These are phyloP conservation scores for Hydrozoanthus gracilis DNA, from an alignment of 92 coral and sea anemone genomes.

Conservation along the genomic window DNA sequence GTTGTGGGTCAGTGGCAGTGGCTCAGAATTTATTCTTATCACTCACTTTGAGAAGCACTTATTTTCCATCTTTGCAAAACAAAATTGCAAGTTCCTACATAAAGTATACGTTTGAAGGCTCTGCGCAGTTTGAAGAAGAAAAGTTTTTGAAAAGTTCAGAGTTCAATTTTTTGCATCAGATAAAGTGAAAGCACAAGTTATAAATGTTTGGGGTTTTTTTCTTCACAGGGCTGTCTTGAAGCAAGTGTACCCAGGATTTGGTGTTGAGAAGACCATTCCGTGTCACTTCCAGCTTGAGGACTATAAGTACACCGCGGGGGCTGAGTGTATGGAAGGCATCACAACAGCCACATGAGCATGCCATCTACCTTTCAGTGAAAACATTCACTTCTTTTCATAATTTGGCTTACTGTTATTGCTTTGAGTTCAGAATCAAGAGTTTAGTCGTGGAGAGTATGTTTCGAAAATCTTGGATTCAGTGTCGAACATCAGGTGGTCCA, in stretches of 20 bases:
- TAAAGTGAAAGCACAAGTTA: neutral
- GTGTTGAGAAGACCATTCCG: slow-evolving; percentile 31
- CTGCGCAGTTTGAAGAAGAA: neutral
- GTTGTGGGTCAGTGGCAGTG: too few species aligned
- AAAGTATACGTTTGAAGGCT: neutral
- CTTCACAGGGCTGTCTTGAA: slow-evolving; percentile 54
- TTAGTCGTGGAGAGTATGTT: too few species aligned
- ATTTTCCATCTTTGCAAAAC: too few species aligned
- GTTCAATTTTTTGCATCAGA: neutral
- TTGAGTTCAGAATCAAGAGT: neutral
- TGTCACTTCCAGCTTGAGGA: slow-evolving; percentile 62
- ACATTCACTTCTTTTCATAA: slow-evolving; percentile 4
- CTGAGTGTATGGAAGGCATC: slow-evolving; percentile 28
- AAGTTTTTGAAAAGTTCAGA: neutral
- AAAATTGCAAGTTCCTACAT: too few species aligned
- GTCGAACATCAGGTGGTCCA: too few species aligned
- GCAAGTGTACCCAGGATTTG: slow-evolving; percentile 62
- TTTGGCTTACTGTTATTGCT: neutral
- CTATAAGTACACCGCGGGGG: slow-evolving; percentile 40
- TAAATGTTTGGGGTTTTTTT: neutral
- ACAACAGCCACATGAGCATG: slow-evolving; percentile 14
- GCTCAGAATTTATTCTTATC: too few species aligned
- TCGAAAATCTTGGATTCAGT: too few species aligned
- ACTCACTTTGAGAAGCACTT: too few species aligned
- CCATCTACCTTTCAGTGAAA: neutral